Conservation (phyloP, 2,888 invertebrate genomes). For the Prionchulus punctatus region DNA sequence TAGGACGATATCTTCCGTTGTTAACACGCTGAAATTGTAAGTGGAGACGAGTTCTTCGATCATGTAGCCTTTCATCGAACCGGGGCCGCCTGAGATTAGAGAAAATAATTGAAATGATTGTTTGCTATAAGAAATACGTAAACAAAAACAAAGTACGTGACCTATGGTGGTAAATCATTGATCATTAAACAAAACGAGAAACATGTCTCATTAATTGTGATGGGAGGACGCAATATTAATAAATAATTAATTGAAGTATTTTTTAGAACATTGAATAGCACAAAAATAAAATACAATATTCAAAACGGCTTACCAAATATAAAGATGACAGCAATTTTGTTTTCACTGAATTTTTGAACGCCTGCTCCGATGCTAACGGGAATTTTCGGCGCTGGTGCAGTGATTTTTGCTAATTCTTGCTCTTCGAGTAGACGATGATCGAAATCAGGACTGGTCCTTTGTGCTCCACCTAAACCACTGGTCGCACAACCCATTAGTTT, state of each 20-base stretch:
- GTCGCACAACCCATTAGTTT: neutral
- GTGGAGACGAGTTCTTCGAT: constrained; percentile 25
- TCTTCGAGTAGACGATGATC: neutral
- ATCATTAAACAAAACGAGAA: too few relatives aligned
- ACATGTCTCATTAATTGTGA: neutral
- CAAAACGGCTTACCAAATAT: constrained; percentile 1
- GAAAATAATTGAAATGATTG: neutral
- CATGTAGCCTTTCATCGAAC: constrained; percentile 26
- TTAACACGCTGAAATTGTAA: constrained; percentile 19
- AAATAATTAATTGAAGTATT: too few relatives aligned
- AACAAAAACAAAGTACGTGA: neutral
- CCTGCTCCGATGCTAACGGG: neutral
- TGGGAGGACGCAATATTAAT: too few relatives aligned
- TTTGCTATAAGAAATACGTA: neutral
- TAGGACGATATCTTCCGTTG: constrained; percentile 26
- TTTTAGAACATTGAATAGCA: too few relatives aligned
- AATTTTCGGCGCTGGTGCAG: constrained; percentile 3
- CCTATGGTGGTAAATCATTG: too few relatives aligned
- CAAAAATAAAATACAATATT: too few relatives aligned
- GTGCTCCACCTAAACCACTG: neutral
- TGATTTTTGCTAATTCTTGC: neutral
- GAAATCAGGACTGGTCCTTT: neutral
- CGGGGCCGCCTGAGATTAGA: constrained; percentile 23
- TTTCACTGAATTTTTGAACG: neutral
- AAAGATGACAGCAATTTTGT: neutral